Evolutionary conservation across 1,140 invertebrate species (phyloP), one percentile per base, ranked within the genome.

Genomic region (Akabosia matsudoensis): DNA sequence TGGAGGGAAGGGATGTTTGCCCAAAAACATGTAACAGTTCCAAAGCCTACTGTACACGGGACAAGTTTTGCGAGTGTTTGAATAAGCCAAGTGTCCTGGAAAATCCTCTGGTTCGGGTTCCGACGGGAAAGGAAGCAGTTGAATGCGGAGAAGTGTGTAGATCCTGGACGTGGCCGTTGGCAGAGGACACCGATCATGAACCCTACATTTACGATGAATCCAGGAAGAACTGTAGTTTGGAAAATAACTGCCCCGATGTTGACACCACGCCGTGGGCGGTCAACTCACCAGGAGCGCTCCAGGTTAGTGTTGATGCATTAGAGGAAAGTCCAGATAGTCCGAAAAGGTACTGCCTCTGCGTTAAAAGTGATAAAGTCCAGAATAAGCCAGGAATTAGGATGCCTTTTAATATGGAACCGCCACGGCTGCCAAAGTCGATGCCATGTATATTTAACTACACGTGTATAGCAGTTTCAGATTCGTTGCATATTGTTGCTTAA

Each of bases 121-220:
- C 34, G 10, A 73, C 7, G 34, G 22, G n/a, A 1, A 76, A 76
- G n/a, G 75, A 76, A 31, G 22, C 18, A 31, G 70, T 45, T 14
- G 75, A 76, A 64, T 76, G 75, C 33, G 61, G 67, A 30, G 75
- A 76, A 34, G 54, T 33, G 22, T 76, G 75, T 18, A 13, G 31
- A 14, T 76, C 75, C 0, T 76, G 75, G 75, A 56, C 54, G n/a
- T 76, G 75, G 75, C 75, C 75, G 2, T 30, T 76, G 24, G 33
- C 70, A 0, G 70, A 33, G 28, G 75, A 76, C 30, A 22, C 64
- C 1, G 70, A 72, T 51, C 33, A 72, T 45, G 2, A 26, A 3
- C 70, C 70, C 2, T 72, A 22, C 70, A 72, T 72, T 22, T 72
- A 72, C 70, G 70, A 72, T 51, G 70, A 72, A 45, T 37, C 70